Conservation (phyloP, 1,140 invertebrate species). For the Anastrepha ludens region DNA sequence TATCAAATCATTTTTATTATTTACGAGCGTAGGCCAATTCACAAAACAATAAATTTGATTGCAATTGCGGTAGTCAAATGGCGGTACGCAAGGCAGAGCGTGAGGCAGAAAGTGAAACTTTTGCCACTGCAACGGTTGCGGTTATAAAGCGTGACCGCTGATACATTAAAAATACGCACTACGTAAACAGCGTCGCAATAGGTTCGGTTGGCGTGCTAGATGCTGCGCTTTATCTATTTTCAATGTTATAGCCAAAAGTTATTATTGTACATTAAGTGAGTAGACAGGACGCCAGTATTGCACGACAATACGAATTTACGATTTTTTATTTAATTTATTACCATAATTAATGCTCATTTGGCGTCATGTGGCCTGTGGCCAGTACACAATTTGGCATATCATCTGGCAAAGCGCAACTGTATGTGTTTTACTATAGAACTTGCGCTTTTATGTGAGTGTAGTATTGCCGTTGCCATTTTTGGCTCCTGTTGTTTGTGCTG, state of each 20-base stretch:
- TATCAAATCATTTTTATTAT: slow-evolving; percentile 25
- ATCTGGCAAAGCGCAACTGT: neutral
- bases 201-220: no score
- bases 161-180: neutral
- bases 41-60: slow-evolving; percentile 47
- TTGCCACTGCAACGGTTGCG: slow-evolving; percentile 15
- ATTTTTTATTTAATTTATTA: slow-evolving; percentile 37
- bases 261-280: neutral
- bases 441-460: neutral
- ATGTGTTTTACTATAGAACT: neutral
- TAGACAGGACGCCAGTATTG: no score
- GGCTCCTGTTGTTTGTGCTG: neutral
- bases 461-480: no score
- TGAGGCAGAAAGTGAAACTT: neutral
- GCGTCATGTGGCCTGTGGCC: slow-evolving; percentile 30
- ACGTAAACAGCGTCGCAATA: neutral
- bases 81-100: neutral
- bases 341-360: slow-evolving; percentile 46
- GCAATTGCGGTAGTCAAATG: neutral
- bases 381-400: neutral
- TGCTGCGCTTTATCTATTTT: neutral
- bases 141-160: slow-evolving; percentile 2
- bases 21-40: slow-evolving; percentile 38
- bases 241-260: neutral
- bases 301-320: no score